A percentile compares a stretch with the other conserved stretches of the same genome.
Conservation (phyloP, 1,140 invertebrate genomes). For the Bombus ignitus region DNA sequence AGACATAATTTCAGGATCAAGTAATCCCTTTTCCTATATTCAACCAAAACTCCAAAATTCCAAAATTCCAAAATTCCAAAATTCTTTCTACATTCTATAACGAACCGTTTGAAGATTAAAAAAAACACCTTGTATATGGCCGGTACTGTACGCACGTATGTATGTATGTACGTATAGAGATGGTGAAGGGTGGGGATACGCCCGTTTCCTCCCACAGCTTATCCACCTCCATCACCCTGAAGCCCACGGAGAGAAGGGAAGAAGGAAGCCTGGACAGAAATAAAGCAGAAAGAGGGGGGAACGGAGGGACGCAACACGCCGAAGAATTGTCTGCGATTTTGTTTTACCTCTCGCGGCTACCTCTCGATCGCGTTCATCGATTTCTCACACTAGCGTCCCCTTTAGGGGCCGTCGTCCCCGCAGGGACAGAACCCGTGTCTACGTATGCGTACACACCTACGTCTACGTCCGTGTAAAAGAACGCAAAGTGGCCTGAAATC, state of each 20-base stretch:
- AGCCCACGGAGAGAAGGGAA: slow-evolving; percentile 40
- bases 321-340: slow-evolving; percentile 77
- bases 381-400: slow-evolving; percentile 79
- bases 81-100: neutral
- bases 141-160: slow-evolving; percentile 12
- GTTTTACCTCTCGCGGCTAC: slow-evolving; percentile 73
- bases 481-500: slow-evolving; percentile 69
- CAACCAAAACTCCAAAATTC: neutral
- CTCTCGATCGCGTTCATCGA: slow-evolving; percentile 81
- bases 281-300: slow-evolving; percentile 25
- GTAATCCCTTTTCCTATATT: neutral
- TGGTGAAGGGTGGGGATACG: slow-evolving; percentile 34
- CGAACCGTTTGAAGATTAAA: neutral
- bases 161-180: slow-evolving; percentile 25
- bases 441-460: neutral
- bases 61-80: neutral
- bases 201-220: slow-evolving; percentile 72
- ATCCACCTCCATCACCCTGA: slow-evolving; percentile 75
- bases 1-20: neutral
- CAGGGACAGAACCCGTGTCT: slow-evolving; percentile 33
- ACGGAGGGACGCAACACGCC: slow-evolving; percentile 65
- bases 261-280: slow-evolving; percentile 49
- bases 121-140: slow-evolving; percentile 36
- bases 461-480: slow-evolving; percentile 48
- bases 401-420: slow-evolving; percentile 52